A percentile compares a stretch with the other conserved stretches of the same genome.
These are phyloP conservation scores for Thryonomys swinderianus DNA, from an alignment of 2,113 vertebrate species.

Conservation along the genomic window DNA sequence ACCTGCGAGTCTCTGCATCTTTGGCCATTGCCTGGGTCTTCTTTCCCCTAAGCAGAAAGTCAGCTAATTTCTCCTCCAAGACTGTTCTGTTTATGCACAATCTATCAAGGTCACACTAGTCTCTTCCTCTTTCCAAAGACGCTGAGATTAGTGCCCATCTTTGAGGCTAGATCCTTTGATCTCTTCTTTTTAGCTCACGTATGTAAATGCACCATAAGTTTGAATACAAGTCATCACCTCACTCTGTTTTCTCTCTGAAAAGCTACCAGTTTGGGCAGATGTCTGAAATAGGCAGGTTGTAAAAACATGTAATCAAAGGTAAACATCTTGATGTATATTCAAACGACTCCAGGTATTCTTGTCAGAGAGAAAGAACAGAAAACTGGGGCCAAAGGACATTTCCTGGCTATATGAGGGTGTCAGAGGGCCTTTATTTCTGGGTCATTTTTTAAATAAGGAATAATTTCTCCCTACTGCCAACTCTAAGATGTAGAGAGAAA, in stretches of 20 bases:
- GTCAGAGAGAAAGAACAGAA: conserved; percentile 76
- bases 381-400: conserved; percentile 67
- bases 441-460: neutral
- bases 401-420: neutral
- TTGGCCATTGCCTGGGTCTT: neutral
- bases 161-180: neutral
- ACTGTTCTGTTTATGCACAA: neutral
- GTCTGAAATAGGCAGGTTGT: conserved; percentile 80
- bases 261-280: conserved; percentile 71
- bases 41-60: neutral
- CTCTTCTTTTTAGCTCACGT: conserved; percentile 19
- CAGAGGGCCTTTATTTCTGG: neutral
- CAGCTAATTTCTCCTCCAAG: neutral
- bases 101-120: neutral
- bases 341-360: conserved; percentile 80
- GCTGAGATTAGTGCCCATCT: neutral
- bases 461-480: neutral
- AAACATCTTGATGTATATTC: conserved; percentile 72
- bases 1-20: neutral
- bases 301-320: conserved; percentile 82
- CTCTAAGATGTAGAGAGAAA: neutral
- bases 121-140: neutral
- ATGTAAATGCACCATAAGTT: conserved; percentile 5
- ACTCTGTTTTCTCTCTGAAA: conserved; percentile 81
- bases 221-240: conserved; percentile 72